Base-by-base conservation (phyloP, 1,140 invertebrate genomes). In the Trinorchestia longiramus region DNA sequence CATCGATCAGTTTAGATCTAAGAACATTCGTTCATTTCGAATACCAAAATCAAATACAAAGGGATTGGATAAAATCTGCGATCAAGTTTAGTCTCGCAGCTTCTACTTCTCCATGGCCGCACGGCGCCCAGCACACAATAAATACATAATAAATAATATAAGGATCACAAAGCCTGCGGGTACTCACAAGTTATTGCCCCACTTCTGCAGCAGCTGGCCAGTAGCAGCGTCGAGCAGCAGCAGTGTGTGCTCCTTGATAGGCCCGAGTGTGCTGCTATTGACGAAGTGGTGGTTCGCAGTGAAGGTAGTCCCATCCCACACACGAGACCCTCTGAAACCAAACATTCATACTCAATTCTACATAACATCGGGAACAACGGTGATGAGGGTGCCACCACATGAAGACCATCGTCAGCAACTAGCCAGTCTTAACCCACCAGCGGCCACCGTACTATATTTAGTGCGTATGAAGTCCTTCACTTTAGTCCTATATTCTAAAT, bases 231-330 rank as follows among this genome's bases (percentile, higher is more conserved):
- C 88, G 40, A 99, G 97, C 0, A 98, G 98, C 15, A 99, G 97
- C 44, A 99, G 97, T 11, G 99, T 98, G 94, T 98, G 98, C 40
- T 98, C 97, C 19, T 97, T 97, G 96, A 99, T 99, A 0, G 99
- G 98, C 92, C 92, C 92, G 0, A 94, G 6, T 8, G 98, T 98
- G 57, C 98, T 98, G 87, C 98, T 97, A 41, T 98, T 97, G 44
- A 97, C 97, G 96, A 98, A 97, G 96, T 97, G 97, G 97, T 98
- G 98, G 0, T 97, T 97, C 97, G 98, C 98, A 8, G 97, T 97
- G 0, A 96, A 96, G 11, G 96, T 97, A 19, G 96, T 94, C 47
- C 96, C 96, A 96, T 97, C 97, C 99, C 99, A 99, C 3, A 98
- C 97, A 96, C 98, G 97, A 95, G 98, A 97, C 8, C 98, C 98